Evolutionary conservation across 2,888 invertebrate species (phyloP).

Genomic region (Heteromurus nitidus): DNA sequence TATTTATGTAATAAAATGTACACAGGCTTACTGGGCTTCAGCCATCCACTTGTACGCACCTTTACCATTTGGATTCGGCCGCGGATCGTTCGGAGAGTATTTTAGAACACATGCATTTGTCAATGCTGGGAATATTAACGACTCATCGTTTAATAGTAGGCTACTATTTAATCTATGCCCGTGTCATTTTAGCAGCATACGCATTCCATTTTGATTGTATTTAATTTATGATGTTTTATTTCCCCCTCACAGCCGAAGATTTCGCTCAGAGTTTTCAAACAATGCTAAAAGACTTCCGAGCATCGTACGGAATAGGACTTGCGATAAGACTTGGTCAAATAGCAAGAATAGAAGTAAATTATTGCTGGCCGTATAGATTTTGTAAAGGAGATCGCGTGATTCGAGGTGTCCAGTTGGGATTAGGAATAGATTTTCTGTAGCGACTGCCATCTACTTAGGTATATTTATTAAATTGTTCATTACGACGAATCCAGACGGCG

Average conservation of each 20-base stretch:
- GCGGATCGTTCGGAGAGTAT: conserved; percentile 87
- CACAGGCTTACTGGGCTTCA: conserved; percentile 87
- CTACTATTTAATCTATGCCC: neutral
- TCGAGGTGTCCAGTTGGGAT: conserved; percentile 88
- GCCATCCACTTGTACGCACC: conserved; percentile 93
- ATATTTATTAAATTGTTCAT: too few species aligned
- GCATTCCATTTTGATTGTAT: neutral
- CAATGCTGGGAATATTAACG: conserved; percentile 89
- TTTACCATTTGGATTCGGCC: conserved; percentile 88
- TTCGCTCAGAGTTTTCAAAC: conserved; percentile 74
- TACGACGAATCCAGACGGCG: conserved; percentile 6
- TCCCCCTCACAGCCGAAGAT: conserved; percentile 72
- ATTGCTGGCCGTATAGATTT: conserved; percentile 86
- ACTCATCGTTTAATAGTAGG: conserved; percentile 73
- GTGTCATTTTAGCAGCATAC: neutral
- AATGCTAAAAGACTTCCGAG: conserved; percentile 77
- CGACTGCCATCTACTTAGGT: conserved; percentile 29
- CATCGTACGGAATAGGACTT: conserved; percentile 88
- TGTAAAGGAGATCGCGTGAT: conserved; percentile 81
- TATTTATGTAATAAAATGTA: conserved; percentile 75
- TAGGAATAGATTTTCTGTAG: conserved; percentile 87
- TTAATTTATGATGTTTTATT: neutral
- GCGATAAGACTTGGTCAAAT: conserved; percentile 88
- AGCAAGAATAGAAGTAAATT: conserved; percentile 96
- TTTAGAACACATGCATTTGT: conserved; percentile 93